Base-by-base conservation (phyloP, 2,888 invertebrate genomes). In the Clivina fossor region DNA sequence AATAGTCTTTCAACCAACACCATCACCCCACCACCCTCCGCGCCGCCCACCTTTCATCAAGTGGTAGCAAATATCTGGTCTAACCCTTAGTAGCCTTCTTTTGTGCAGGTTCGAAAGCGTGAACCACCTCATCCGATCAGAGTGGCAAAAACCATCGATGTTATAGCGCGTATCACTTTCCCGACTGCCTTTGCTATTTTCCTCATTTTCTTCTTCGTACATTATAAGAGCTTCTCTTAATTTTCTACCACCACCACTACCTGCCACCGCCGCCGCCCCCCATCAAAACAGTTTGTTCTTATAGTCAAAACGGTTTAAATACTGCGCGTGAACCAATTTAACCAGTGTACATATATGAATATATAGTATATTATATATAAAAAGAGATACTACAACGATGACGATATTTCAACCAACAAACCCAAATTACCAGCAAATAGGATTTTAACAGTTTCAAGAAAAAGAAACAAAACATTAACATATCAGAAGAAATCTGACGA, bases 161-260 rank as follows among this genome's bases (percentile, higher is more conserved):
- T 93, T 67, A 92, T 94, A 72, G 92, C 93, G 59, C 84, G 93
- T 75, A 90, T 93, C 75, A 92, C 92, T 67, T 94, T 94, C 80
- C 93, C 93, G 66, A 86, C 90, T 67, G 92, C 93, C 71, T 94
- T 91, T 77, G 87, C 91, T 72, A 86, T 93, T 74, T 94, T 94
- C 80, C 85, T 94, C 70, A 88, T 92, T 74, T 93, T 93, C 80
- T 94, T 94, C 83, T 94, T 94, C 80, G 90, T 92, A 71, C 91
- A 91, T 80, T 93, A 93, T 80, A 91, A 90, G 77, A 90, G 88
- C 77, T 88, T 87, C 73, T 82, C 83, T 77, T 83, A 85, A 79
- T 9, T 32, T 3, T 3, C 32, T 13, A 32, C 9, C 32, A 32
- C 9, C 32, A 32, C 32, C n/a, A 4, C 4, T n/a, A n/a, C 4